Percentiles rank a stretch among this genome's conserved stretches.
These are phyloP conservation scores for Gephyroberyx darwinii DNA, from an alignment of 2,797 vertebrate genomes.

Conservation along the genomic window DNA sequence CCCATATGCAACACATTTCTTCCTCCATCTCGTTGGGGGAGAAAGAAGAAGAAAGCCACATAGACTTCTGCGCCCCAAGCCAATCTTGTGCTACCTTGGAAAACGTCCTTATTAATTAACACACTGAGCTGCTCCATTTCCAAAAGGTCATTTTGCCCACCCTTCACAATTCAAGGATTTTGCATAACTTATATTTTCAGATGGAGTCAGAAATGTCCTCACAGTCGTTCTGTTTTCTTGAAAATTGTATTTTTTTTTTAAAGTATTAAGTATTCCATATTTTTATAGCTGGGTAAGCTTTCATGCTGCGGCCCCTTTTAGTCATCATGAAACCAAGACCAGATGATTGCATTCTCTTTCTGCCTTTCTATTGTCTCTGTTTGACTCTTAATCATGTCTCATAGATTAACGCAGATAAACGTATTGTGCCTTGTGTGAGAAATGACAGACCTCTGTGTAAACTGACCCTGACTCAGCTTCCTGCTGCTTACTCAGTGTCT, in stretches of 20 bases:
- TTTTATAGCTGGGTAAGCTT: slow-evolving; percentile 16
- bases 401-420: slow-evolving; percentile 68
- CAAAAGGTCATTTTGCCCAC: slow-evolving; percentile 57
- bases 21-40: slow-evolving; percentile 11
- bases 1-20: slow-evolving; percentile 23
- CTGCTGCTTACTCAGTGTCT: slow-evolving; percentile 75
- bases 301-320: slow-evolving; percentile 41
- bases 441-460: slow-evolving; percentile 66
- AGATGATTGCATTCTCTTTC: slow-evolving; percentile 33
- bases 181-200: slow-evolving; percentile 28
- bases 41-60: slow-evolving; percentile 36
- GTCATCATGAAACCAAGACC: slow-evolving; percentile 33
- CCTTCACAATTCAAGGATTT: slow-evolving; percentile 49
- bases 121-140: slow-evolving; percentile 59
- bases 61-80: slow-evolving; percentile 28
- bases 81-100: slow-evolving; percentile 46
- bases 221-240: slow-evolving; percentile 4
- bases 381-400: slow-evolving; percentile 39
- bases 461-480: slow-evolving; percentile 72
- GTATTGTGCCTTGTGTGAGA: slow-evolving; percentile 60
- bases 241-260: slow-evolving; percentile 3
- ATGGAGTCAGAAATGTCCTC: slow-evolving; percentile 11
- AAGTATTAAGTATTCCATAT: slow-evolving; percentile 16
- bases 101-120: slow-evolving; percentile 72
- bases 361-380: slow-evolving; percentile 26